Base-by-base conservation (phyloP, 2,888 invertebrate genomes). In the Latrodectus elegans region DNA sequence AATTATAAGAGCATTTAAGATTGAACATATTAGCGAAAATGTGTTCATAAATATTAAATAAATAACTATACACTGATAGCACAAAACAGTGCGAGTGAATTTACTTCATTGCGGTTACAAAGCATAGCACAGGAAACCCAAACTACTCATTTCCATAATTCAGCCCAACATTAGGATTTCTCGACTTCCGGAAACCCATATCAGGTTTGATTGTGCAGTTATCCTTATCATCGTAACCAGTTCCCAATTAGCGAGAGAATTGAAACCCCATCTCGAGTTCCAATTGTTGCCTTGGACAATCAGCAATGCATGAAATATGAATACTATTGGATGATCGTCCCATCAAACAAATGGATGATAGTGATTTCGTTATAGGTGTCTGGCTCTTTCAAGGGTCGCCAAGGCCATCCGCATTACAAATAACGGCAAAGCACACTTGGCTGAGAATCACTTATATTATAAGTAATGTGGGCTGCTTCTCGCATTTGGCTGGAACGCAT, bases 331-430 rank as follows among this genome's bases (percentile, higher is more conserved):
- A n/a, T 67, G 22, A 67, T 67, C 67, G 67, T 11, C 4, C 67
- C 67, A 17, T 67, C 67, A 67, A 67, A 17, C 67, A 67, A 67
- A 67, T 67, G 67, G 67, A 67, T 67, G 17, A 67, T 67, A 22
- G 67, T 67, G 67, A 67, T 67, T 67, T 22, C n/a, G 67, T 67
- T 67, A 67, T 67, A 14, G 17, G 8, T 17, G 17, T 17, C 67
- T 67, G 67, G 67, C n/a, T 17, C 11, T 67, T 22, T 67, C 11
- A 11, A 67, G 6, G 55, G 55, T 55, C 55, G 15, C 55, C 12
- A 22, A 14, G 11, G 55, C 55, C 8, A 55, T 55, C 3, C 55
- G 22, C 22, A 22, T 22, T 22, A 22, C 55, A 55, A 15, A 55
- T 15, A 55, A 55, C 55, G 11, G 15, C 11, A 55, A 3, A 55